Conservation (phyloP, 2,113 vertebrate species). For the Callaeas wilsoni region DNA sequence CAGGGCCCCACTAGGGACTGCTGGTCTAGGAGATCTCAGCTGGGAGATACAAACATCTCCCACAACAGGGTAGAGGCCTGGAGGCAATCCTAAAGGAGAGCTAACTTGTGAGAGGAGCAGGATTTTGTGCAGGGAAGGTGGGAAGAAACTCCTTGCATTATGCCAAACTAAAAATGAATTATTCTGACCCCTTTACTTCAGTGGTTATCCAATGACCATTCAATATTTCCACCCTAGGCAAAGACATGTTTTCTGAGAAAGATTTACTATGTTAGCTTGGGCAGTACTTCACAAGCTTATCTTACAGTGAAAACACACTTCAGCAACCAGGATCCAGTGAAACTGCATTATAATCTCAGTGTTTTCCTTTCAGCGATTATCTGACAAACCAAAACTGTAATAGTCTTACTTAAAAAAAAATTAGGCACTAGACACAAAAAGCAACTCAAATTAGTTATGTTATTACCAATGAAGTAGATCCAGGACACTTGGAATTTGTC, state of each 20-base stretch:
- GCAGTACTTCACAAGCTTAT: slow-evolving; percentile 64
- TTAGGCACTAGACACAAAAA: slow-evolving; percentile 37
- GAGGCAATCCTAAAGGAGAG: not conserved
- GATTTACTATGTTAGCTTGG: slow-evolving; percentile 73
- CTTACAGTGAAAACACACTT: slow-evolving; percentile 68
- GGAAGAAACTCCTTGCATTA: not conserved
- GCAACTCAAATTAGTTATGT: slow-evolving; percentile 50
- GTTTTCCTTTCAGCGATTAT: slow-evolving; percentile 57
- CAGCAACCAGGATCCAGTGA: slow-evolving; percentile 32
- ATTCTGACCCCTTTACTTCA: slow-evolving; percentile 59
- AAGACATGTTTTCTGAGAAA: slow-evolving; percentile 66
- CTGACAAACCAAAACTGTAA: slow-evolving; percentile 65
- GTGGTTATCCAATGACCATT: slow-evolving; percentile 66
- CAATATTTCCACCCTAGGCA: slow-evolving; percentile 69
- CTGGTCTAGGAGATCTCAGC: not conserved
- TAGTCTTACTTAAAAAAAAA: slow-evolving; percentile 44
- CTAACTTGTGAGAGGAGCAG: not conserved
- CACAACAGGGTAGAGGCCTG: not conserved
- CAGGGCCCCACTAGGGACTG: not conserved
- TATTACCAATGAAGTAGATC: slow-evolving; percentile 47
- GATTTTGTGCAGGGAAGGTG: not conserved
- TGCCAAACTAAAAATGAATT: slow-evolving; percentile 58
- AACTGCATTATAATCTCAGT: slow-evolving; percentile 61
- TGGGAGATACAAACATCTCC: not conserved
- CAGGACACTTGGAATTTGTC: slow-evolving; percentile 21